These are phyloP conservation scores for Burhinus bistriatus DNA, from an alignment of 2,113 vertebrate species.

Conservation along the genomic window DNA sequence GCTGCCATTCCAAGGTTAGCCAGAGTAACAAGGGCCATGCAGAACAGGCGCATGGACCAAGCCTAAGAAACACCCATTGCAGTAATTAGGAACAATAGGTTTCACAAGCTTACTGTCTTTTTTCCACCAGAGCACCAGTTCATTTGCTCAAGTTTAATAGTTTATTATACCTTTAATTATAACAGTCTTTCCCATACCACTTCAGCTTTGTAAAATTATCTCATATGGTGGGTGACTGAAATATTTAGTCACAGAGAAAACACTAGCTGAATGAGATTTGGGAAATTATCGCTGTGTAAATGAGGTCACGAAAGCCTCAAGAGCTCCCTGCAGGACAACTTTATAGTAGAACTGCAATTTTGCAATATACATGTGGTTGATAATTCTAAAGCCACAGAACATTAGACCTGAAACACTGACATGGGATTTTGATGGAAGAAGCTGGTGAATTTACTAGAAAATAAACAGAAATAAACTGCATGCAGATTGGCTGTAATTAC, in stretches of 20 bases:
- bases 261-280: not conserved
- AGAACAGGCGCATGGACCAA: not conserved
- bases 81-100: not conserved
- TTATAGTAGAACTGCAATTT: not conserved
- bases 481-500: not conserved
- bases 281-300: not conserved
- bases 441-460: not conserved
- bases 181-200: not conserved
- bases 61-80: not conserved
- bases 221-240: not conserved
- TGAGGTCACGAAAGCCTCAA: slow-evolving; percentile 15
- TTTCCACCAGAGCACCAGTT: not conserved
- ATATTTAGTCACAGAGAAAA: slow-evolving; percentile 13
- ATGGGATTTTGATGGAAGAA: not conserved
- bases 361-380: not conserved
- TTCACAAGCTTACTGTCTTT: not conserved
- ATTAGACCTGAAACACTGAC: not conserved
- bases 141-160: slow-evolving; percentile 2
- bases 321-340: slow-evolving; percentile 1
- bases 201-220: not conserved
- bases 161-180: slow-evolving; percentile 25
- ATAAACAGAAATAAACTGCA: not conserved
- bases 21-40: not conserved
- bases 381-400: slow-evolving; percentile 14
- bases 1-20: not conserved